Base-by-base conservation (phyloP, 2,888 invertebrate species). In the Rhamphomyia laevipes region DNA sequence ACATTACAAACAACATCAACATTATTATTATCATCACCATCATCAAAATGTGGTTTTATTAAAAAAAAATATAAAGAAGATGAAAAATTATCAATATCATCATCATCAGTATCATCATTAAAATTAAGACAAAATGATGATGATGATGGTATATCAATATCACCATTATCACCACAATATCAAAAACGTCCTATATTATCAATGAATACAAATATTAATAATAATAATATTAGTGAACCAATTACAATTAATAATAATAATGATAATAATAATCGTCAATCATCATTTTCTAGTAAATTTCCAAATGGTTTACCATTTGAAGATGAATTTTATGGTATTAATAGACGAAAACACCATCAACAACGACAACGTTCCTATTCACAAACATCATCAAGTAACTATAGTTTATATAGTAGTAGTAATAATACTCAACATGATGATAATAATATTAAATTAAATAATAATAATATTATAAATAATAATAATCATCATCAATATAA, bases 231-330 rank as follows among this genome's bases (percentile, higher is more conserved):
- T 21, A 13, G n/a, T 35, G 4, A 6, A 33, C 33, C 33, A 33
- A 33, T 13, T 5, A 33, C 38, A 15, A 38, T n/a, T 35, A 47
- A 46, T 31, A 44, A 46, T 49, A 51, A 38, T n/a, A 47, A 49
- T 38, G 7, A 38, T 9, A 38, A 38, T 38, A 48, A 51, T 35
- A 51, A 46, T 46, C 31, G 56, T 51, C 55, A 56, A 66, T 63
- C 46, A 68, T 60, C 67, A 31, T 70, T 61, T 57, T 71, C 71
- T 1, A 68, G 63, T 11, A 70, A 71, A 53, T 71, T 65, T 48
- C 70, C 70, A 3, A 66, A 67, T 45, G 70, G 71, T 21, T 52
- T 70, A 48, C 70, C 70, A 41, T 70, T 70, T 51, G 70, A 70
- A 56, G 63, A 71, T 53, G 70, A 70, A 56, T 70, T 71, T 51